phyloP scores from a whole-genome alignment of 35 echinoderm and acorn worm genomes.

The Amphiura filiformis region DNA sequence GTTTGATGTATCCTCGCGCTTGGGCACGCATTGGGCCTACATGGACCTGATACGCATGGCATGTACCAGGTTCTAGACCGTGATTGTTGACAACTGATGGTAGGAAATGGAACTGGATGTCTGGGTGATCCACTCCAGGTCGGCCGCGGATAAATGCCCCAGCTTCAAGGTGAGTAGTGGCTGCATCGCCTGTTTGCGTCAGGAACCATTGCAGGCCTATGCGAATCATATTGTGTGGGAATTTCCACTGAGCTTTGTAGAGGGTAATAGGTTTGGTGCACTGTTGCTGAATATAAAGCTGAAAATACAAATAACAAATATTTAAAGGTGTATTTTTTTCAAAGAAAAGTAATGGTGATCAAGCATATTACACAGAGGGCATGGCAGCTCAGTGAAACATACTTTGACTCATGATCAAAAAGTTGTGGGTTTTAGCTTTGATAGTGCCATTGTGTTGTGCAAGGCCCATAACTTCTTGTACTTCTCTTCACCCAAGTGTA shows the following conservation, averaged over 20 bases:
- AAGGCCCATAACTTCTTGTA: no score
- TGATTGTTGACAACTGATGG: constrained; percentile 96
- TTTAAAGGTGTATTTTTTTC: not conserved
- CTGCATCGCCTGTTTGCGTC: constrained; percentile 74
- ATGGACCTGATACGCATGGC: constrained; percentile 93
- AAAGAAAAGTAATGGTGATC: no score
- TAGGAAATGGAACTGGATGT: constrained; percentile 93
- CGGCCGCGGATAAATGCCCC: constrained; percentile 75
- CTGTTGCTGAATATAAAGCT: constrained; percentile 80
- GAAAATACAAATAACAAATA: not conserved
- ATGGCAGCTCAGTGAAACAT: no score
- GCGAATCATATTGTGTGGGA: constrained; percentile 89
- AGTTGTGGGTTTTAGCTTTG: no score
- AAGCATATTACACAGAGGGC: no score
- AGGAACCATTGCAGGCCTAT: constrained; percentile 94
- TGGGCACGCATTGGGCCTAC: constrained; percentile 70
- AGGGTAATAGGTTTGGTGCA: constrained; percentile 88
- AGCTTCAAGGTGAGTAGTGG: constrained; percentile 57
- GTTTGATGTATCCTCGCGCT: constrained; percentile 66
- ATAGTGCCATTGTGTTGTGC: no score
- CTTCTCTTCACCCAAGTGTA: no score
- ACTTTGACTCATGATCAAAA: no score
- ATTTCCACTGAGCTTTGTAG: constrained; percentile 97
- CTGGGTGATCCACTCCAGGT: constrained; percentile 79
- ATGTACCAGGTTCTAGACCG: constrained; percentile 51